A percentile compares a stretch with the other conserved stretches of the same genome.
phyloP scores from a whole-genome alignment of 2,888 invertebrate species.

The Orthosia cruda region DNA sequence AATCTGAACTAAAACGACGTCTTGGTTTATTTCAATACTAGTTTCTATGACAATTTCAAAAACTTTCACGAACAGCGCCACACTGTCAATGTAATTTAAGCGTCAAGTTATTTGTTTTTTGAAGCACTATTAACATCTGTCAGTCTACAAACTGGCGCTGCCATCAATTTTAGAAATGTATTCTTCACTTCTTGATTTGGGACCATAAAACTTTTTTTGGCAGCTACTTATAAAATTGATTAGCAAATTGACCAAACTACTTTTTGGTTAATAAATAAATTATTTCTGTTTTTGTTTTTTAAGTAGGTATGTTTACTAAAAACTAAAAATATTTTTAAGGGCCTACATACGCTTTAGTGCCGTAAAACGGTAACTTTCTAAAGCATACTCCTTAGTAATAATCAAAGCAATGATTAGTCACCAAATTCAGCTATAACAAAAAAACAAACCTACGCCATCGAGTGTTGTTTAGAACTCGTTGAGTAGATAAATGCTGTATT shows the following conservation, averaged over 20 bases:
- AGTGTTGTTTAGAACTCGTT: no score
- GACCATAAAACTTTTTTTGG: not conserved
- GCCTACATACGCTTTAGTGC: no score
- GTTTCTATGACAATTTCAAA: not conserved
- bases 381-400: no score
- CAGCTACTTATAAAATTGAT: not conserved
- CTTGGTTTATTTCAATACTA: not conserved
- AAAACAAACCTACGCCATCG: no score
- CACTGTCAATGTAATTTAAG: not conserved
- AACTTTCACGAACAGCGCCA: not conserved
- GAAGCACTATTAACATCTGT: not conserved
- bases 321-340: no score
- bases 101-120: not conserved
- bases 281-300: not conserved
- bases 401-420: no score
- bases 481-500: no score
- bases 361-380: no score
- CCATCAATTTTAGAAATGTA: not conserved
- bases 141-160: not conserved
- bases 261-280: not conserved
- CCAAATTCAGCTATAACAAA: no score
- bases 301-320: not conserved
- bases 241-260: no score
- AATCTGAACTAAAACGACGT: not conserved
- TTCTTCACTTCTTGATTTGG: not conserved